Conservation (phyloP, 2,797 vertebrate species). For the Botia almorhae region DNA sequence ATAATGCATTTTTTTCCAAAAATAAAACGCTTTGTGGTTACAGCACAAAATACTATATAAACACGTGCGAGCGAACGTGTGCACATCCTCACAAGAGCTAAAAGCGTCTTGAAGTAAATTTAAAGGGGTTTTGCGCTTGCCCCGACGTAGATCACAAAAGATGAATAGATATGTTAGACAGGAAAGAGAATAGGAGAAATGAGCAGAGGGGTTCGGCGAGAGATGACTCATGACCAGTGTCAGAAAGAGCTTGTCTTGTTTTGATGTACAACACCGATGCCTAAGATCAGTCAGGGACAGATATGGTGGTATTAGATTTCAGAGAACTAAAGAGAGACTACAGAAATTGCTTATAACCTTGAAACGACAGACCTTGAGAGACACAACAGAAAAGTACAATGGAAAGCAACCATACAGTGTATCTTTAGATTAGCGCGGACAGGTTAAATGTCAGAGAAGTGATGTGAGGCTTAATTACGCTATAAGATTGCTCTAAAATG, state of each 20-base stretch:
- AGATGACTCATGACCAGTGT: conserved; percentile 23
- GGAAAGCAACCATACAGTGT: background rate
- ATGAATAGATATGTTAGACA: conserved; percentile 38
- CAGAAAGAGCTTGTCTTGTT: conserved; percentile 39
- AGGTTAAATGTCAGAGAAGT: background rate
- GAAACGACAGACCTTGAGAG: conserved; percentile 13
- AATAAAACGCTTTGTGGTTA: background rate
- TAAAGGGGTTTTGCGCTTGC: conserved; percentile 14
- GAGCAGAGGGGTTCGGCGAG: conserved; percentile 20
- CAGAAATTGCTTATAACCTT: conserved; percentile 45
- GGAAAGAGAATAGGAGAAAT: conserved; percentile 37
- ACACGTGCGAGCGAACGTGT: background rate
- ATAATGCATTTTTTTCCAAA: background rate
- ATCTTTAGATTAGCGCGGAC: background rate
- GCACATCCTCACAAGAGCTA: background rate
- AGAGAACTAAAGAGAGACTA: conserved; percentile 15
- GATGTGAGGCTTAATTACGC: background rate
- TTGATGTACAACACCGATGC: conserved; percentile 42
- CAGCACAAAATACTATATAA: no score
- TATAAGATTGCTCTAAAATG: background rate
- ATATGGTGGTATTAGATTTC: conserved; percentile 37
- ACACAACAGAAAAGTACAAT: conserved; percentile 10
- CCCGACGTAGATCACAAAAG: conserved; percentile 29
- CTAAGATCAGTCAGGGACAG: conserved; percentile 32
- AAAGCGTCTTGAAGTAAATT: conserved; percentile 20